Percentiles rank a stretch among this genome's conserved stretches.
Evolutionary conservation across 2,797 vertebrate genomes (phyloP).

Genomic region (Psittacula derbiana): DNA sequence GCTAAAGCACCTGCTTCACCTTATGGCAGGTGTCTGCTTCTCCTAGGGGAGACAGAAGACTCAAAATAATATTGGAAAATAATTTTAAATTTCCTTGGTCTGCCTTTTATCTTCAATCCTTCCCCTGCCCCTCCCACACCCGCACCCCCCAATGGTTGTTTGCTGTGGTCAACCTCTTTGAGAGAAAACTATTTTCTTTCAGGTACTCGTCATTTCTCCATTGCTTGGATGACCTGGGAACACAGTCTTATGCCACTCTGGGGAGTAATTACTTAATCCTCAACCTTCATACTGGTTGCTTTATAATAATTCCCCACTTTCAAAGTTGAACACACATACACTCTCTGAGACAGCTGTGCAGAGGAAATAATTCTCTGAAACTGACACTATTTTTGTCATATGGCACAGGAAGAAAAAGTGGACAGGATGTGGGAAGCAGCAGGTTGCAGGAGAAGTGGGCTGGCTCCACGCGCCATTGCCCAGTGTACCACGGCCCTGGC

Average conservation of each 20-base stretch:
- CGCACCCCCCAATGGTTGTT: neutral
- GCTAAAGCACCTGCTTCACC: neutral
- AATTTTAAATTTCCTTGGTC: neutral
- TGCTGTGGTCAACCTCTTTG: neutral
- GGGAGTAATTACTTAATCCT: neutral
- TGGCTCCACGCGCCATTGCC: fast-evolving
- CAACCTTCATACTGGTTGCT: neutral
- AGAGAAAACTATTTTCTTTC: neutral
- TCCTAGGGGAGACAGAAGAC: neutral
- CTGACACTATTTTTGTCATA: fast-evolving
- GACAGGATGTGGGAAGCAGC: neutral
- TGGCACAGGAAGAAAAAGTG: neutral
- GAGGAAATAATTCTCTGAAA: neutral
- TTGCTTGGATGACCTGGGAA: neutral
- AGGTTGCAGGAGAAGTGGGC: neutral
- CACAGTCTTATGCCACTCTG: neutral
- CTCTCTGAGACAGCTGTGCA: neutral
- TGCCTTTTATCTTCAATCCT: neutral
- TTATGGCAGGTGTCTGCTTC: neutral
- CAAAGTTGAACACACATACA: neutral
- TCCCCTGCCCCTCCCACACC: too few species aligned
- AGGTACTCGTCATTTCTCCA: neutral
- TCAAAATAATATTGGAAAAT: neutral
- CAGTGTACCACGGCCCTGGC: fast-evolving
- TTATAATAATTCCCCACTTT: neutral